Base-by-base conservation (phyloP, 1,140 invertebrate genomes). In the Drosophila elegans region DNA sequence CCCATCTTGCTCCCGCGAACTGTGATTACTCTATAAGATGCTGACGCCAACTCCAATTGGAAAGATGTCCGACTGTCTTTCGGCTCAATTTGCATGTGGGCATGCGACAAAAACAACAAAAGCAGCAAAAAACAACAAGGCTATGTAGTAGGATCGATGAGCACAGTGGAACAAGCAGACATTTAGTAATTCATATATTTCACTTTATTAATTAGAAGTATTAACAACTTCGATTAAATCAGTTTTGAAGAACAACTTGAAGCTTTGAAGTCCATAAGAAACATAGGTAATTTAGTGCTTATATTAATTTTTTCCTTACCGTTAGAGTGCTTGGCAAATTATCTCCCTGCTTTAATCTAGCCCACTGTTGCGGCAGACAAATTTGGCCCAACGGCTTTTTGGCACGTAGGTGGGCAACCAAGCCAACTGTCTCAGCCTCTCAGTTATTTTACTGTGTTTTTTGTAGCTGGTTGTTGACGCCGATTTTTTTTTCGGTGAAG, bases 11-110 rank as follows among this genome's bases (percentile, higher is more conserved):
- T 13, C 27, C 48, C 34, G 41, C 41, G n/a, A 39, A 63, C 44
- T 73, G 62, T 71, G 81, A 85, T 80, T 85, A 66, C 68, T 81
- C 66, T 82, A 79, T 73, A 83, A 79, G 75, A 86, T 77, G 73
- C 55, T 68, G 73, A 77, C 83, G 83, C 83, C 83, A 86, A 86
- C 71, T 76, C 72, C 72, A 66, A 73, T 67, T 66, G 62, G 34
- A 55, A 44, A 57, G 60, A 75, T 56, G 60, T 62, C 57, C 59
- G 52, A 41, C 48, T 74, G 81, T 82, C 73, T 64, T 61, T 69
- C 67, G 13, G 46, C 57, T 42, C 53, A 86, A 63, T 86, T 78
- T 86, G 82, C 82, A 86, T 79, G 83, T 86, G 83, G 83, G 83
- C 83, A 69, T 78, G 64, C 80, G 75, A 82, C 66, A 81, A 66